phyloP scores from a whole-genome alignment of 2,888 invertebrate genomes.

The Cactoblastis cactorum region DNA sequence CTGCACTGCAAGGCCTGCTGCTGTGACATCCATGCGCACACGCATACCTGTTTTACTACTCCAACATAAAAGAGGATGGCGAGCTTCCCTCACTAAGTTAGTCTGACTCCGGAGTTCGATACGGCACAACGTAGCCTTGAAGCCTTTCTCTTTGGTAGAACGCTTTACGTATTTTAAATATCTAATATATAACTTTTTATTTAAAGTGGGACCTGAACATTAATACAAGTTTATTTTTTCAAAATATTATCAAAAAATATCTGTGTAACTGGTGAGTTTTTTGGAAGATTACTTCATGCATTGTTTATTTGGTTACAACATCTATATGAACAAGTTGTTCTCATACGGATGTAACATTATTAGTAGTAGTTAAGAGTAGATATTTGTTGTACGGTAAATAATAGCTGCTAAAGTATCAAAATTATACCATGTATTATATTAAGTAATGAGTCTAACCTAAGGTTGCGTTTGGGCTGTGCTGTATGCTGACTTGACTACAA shows the following conservation, averaged over 20 bases:
- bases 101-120: conserved; percentile 50
- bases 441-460: background rate
- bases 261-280: background rate
- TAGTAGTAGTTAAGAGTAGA: background rate
- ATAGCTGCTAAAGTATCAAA: too few relatives aligned
- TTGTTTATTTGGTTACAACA: background rate
- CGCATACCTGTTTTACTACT: conserved; percentile 62
- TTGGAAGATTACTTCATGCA: background rate
- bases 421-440: background rate
- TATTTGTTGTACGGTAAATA: too few relatives aligned
- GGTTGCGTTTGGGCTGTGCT: background rate
- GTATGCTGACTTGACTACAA: background rate
- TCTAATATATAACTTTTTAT: background rate
- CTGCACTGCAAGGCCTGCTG: conserved; percentile 31
- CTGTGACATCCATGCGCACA: conserved; percentile 40
- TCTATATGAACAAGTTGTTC: background rate
- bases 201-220: background rate
- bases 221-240: background rate
- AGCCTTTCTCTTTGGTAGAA: conserved; percentile 23
- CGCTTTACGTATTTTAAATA: conserved; percentile 2
- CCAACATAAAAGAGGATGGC: conserved; percentile 73
- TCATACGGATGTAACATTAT: background rate
- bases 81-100: conserved; percentile 63
- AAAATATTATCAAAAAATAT: background rate
- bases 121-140: conserved; percentile 42